Conservation (phyloP, 2,113 vertebrate species). For the Phylloscopus trochiloides region DNA sequence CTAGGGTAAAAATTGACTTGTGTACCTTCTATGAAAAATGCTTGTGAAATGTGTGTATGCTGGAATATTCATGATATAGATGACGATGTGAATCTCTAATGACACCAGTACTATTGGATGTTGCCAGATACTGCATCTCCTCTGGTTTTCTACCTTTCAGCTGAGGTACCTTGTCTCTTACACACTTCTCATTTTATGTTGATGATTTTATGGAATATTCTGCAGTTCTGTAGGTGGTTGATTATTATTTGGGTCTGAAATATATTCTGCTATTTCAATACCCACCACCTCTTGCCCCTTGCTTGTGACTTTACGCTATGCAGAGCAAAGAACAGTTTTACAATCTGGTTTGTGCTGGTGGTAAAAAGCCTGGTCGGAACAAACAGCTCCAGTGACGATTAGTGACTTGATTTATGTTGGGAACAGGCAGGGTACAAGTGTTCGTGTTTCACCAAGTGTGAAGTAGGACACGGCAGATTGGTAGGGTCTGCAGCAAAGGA, state of each 20-base stretch:
- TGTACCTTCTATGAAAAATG: neutral
- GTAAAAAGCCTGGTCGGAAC: neutral
- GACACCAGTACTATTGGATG: neutral
- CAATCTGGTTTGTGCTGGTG: neutral
- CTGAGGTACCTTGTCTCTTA: neutral
- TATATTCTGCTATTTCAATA: neutral
- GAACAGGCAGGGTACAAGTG: neutral
- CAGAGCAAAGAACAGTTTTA: neutral
- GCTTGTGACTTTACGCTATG: neutral
- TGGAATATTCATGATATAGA: neutral
- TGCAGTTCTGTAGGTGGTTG: neutral
- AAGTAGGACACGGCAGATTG: neutral
- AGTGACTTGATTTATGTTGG: neutral
- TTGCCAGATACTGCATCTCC: neutral
- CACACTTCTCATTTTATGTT: neutral
- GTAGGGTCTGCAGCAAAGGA: neutral
- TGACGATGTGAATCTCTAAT: neutral
- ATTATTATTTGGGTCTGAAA: neutral
- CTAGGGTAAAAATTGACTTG: neutral
- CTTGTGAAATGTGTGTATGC: neutral
- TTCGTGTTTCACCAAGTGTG: neutral
- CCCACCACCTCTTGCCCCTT: fast-evolving
- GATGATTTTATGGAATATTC: neutral
- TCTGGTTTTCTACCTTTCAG: neutral
- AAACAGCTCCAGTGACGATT: neutral